A percentile compares a stretch with the other conserved stretches of the same genome.
phyloP scores from a whole-genome alignment of 2,113 vertebrate genomes.

The Kryptolebias marmoratus region DNA sequence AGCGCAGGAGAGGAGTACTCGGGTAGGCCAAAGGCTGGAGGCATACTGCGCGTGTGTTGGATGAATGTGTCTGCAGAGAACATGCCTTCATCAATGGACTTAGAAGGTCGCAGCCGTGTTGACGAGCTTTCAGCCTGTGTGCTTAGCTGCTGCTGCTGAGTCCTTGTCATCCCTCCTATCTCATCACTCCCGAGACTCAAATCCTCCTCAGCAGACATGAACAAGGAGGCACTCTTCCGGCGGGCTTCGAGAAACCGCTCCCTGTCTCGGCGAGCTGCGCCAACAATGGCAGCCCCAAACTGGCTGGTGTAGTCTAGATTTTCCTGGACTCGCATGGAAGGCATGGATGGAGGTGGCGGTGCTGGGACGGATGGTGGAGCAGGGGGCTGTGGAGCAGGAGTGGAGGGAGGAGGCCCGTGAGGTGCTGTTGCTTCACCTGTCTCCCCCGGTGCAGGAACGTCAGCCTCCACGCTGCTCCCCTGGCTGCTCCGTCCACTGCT shows the following conservation, averaged over 20 bases:
- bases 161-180: conserved; percentile 63
- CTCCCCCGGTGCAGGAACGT: conserved; percentile 74
- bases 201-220: conserved; percentile 91
- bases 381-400: conserved; percentile 85
- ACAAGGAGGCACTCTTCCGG: conserved; percentile 88
- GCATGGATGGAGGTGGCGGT: conserved; percentile 77
- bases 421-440: conserved; percentile 74
- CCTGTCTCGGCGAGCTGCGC: conserved; percentile 88
- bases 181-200: conserved; percentile 58
- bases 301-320: conserved; percentile 91
- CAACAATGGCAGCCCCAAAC: conserved; percentile 91
- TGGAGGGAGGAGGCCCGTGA: conserved; percentile 79
- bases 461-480: conserved; percentile 91
- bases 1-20: conserved; percentile 79
- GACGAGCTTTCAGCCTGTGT: conserved; percentile 71
- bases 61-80: conserved; percentile 89
- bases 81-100: conserved; percentile 95
- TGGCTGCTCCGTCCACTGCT: conserved; percentile 94
- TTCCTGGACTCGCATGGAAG: conserved; percentile 79
- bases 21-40: conserved; percentile 80
- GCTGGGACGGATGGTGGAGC: conserved; percentile 84
- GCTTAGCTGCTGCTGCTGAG: conserved; percentile 75
- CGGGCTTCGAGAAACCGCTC: conserved; percentile 90
- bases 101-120: conserved; percentile 87
- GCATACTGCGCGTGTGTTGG: conserved; percentile 87